Conservation (phyloP, 1,140 invertebrate species). For the Delia radicum region DNA sequence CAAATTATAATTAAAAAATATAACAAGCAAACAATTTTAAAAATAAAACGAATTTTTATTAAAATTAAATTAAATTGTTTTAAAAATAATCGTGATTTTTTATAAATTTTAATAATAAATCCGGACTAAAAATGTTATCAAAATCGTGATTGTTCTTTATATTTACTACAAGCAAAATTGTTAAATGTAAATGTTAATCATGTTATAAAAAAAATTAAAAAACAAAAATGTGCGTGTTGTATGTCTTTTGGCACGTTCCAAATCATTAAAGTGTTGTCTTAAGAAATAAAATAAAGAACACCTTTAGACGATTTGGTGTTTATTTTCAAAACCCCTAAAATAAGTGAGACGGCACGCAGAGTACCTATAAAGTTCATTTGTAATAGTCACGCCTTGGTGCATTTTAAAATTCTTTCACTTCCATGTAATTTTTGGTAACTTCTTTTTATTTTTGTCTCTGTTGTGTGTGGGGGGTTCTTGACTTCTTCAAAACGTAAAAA, state of each 20-base stretch:
- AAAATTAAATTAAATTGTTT: background rate
- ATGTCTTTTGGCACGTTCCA: constrained; percentile 15
- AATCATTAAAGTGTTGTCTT: constrained; percentile 12
- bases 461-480: background rate
- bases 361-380: background rate
- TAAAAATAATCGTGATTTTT: background rate
- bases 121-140: background rate
- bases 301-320: background rate
- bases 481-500: background rate
- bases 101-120: background rate
- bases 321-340: background rate
- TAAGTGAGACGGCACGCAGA: background rate
- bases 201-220: background rate
- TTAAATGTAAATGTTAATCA: background rate
- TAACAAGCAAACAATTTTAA: background rate
- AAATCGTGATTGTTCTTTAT: background rate
- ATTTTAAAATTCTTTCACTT: background rate
- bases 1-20: no score
- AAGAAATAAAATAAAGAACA: background rate
- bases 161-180: background rate
- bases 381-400: background rate
- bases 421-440: background rate
- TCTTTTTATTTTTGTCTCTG: background rate
- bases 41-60: background rate
- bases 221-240: background rate